Conservation (phyloP, 2,888 invertebrate genomes). For the Andrena marginata region DNA sequence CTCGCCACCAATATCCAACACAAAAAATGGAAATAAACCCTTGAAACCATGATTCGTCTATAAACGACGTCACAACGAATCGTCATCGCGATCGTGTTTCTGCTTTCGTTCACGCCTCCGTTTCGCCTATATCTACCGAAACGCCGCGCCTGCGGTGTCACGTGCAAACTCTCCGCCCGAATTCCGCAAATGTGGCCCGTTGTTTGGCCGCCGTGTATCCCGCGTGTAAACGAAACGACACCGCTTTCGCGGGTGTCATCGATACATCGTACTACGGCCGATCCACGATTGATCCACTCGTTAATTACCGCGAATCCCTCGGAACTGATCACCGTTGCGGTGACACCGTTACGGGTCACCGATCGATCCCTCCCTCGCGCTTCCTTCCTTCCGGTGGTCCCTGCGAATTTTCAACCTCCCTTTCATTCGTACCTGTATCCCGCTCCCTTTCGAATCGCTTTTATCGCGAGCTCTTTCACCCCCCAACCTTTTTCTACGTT, state of each 20-base stretch:
- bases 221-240: slow-evolving; percentile 72
- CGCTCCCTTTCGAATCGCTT: neutral
- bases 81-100: slow-evolving; percentile 13
- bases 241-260: slow-evolving; percentile 69
- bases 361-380: slow-evolving; percentile 59
- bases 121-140: slow-evolving; percentile 35
- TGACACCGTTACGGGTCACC: slow-evolving; percentile 58
- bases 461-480: neutral
- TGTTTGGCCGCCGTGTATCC: slow-evolving; percentile 38
- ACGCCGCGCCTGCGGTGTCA: slow-evolving; percentile 60
- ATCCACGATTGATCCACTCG: slow-evolving; percentile 70
- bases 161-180: slow-evolving; percentile 58
- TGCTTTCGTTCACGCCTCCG: neutral
- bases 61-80: slow-evolving; percentile 17
- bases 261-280: slow-evolving; percentile 66
- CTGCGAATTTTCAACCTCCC: slow-evolving; percentile 13
- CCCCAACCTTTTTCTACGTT: neutral
- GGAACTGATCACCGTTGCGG: slow-evolving; percentile 70
- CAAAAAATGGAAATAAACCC: too few species aligned
- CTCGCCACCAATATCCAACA: too few species aligned
- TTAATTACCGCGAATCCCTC: slow-evolving; percentile 75
- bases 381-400: slow-evolving; percentile 43
- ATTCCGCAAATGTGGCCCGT: slow-evolving; percentile 63
- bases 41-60: neutral
- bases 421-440: neutral